phyloP scores from a whole-genome alignment of 1,140 invertebrate genomes.

The Tetragonula clypearis region DNA sequence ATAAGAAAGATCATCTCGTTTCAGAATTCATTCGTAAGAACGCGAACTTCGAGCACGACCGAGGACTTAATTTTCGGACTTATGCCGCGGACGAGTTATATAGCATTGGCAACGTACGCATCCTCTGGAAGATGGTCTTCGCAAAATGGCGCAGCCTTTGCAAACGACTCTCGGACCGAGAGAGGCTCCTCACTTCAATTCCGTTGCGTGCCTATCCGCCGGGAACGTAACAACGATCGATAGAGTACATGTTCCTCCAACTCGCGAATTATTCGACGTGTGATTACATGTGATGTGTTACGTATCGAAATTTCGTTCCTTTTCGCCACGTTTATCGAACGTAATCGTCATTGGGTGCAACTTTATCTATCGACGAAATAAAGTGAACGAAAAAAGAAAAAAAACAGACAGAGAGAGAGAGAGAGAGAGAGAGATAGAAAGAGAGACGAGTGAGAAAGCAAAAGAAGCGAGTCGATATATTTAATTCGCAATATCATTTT shows the following conservation, averaged over 20 bases:
- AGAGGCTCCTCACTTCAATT: conserved; percentile 12
- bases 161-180: background rate
- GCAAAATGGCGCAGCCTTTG: conserved; percentile 49
- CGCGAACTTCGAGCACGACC: background rate
- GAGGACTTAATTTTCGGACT: conserved; percentile 15
- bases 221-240: conserved; percentile 1
- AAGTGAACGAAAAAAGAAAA: background rate
- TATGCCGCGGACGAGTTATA: background rate
- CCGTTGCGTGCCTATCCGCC: background rate
- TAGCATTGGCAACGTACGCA: conserved; percentile 38
- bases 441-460: conserved; percentile 5
- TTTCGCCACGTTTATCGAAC: background rate
- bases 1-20: conserved; percentile 2
- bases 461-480: background rate
- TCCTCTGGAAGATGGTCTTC: conserved; percentile 55
- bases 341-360: background rate
- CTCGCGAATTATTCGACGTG: conserved; percentile 14
- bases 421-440: background rate
- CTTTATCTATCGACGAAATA: background rate
- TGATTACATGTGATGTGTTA: conserved; percentile 51
- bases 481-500: conserved; percentile 40
- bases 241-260: background rate
- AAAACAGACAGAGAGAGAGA: no score
- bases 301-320: conserved; percentile 15
- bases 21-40: conserved; percentile 14